A percentile compares a stretch with the other conserved stretches of the same genome.
Conservation (phyloP, 2,113 vertebrate genomes). For the Myiopsitta monachus region DNA sequence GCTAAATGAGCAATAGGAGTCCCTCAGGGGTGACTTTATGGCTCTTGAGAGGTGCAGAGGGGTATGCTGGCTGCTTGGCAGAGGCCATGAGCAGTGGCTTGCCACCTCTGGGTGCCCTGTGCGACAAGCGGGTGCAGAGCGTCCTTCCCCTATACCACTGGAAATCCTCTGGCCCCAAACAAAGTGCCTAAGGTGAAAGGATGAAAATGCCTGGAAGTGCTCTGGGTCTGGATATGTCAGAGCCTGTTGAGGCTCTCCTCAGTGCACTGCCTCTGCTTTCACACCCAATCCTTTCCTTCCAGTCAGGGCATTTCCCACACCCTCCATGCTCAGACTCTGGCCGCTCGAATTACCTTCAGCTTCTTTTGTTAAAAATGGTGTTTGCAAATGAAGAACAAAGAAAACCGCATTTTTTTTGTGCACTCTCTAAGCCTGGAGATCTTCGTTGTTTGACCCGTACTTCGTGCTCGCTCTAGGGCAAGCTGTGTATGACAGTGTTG, state of each 20-base stretch:
- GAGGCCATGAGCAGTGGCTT: not conserved
- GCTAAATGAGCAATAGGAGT: not conserved
- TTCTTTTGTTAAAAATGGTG: not conserved
- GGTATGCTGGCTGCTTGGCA: not conserved
- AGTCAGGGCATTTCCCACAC: rapidly evolving
- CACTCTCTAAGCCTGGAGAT: not conserved
- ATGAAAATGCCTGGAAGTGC: not conserved
- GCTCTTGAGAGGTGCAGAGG: not conserved
- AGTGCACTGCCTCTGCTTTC: not conserved
- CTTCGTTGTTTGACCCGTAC: not conserved
- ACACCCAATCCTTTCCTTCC: not conserved
- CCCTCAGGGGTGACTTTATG: not conserved
- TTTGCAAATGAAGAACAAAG: not conserved
- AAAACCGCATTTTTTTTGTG: not conserved
- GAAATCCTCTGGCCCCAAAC: not conserved
- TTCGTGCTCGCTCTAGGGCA: not conserved
- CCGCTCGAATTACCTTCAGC: not conserved
- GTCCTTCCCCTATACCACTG: not conserved
- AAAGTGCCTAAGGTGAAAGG: not conserved
- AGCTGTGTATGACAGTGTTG: rapidly evolving
- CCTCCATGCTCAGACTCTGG: not conserved
- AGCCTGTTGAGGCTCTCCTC: not conserved
- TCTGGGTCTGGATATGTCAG: not conserved
- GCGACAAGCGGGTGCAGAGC: not conserved
- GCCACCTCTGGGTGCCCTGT: not conserved